phyloP scores from a whole-genome alignment of 1,140 invertebrate genomes.

The Pogonus chalceus region DNA sequence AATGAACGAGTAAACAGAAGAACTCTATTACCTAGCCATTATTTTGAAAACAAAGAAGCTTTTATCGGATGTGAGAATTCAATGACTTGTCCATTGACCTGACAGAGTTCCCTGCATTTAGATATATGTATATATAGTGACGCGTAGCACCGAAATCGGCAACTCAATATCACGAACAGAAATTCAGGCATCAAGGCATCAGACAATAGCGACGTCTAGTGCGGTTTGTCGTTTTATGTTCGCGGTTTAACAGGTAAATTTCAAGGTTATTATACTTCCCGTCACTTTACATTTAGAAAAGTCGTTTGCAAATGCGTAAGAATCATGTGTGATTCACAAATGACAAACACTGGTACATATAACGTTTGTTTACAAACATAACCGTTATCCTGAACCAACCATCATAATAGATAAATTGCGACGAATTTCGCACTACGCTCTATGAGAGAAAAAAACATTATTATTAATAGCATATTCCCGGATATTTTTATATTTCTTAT shows the following conservation, averaged over 20 bases:
- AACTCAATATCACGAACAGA: background rate
- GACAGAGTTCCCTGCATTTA: too few relatives aligned
- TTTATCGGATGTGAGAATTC: background rate
- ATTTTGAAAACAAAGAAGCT: background rate
- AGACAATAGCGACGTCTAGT: background rate
- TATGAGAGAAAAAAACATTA: background rate
- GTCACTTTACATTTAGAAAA: background rate
- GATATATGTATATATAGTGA: background rate
- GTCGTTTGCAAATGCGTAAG: background rate
- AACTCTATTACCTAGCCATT: too few relatives aligned
- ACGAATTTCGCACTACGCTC: background rate
- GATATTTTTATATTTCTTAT: too few relatives aligned
- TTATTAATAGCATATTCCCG: background rate
- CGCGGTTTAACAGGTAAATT: background rate
- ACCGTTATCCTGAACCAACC: background rate
- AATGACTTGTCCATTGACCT: background rate
- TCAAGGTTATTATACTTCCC: background rate
- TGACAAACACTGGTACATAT: background rate
- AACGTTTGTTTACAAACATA: background rate
- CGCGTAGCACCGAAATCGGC: background rate
- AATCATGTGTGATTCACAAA: background rate
- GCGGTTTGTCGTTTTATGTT: background rate
- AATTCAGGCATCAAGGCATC: background rate
- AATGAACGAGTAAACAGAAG: too few relatives aligned
- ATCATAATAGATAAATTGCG: background rate